A percentile compares a stretch with the other conserved stretches of the same genome.
phyloP scores from a whole-genome alignment of 2,797 vertebrate species.

The Melanotaenia parkinsoni region DNA sequence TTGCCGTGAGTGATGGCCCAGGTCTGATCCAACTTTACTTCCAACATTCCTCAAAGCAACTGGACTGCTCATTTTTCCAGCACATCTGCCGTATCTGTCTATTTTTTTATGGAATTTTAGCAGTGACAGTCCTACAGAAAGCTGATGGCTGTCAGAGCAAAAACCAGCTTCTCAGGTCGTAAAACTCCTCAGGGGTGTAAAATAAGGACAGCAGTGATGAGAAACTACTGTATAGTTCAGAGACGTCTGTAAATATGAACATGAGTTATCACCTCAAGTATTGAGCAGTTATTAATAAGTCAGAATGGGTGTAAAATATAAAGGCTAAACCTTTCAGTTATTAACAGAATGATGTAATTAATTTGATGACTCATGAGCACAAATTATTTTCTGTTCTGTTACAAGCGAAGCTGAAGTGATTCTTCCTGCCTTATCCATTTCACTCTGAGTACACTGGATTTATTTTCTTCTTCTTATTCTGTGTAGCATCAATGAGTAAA shows the following conservation, averaged over 20 bases:
- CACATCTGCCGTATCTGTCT: slow-evolving; percentile 35
- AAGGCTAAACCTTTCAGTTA: background rate
- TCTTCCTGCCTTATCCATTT: slow-evolving; percentile 21
- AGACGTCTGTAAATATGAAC: slow-evolving; percentile 26
- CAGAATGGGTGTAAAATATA: background rate
- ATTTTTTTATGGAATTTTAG: slow-evolving; percentile 64
- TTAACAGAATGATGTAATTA: background rate
- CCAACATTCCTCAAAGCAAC: slow-evolving; percentile 49
- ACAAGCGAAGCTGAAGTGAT: slow-evolving; percentile 29
- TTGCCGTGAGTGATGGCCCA: background rate
- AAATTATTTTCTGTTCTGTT: slow-evolving; percentile 33
- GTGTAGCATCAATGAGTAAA: background rate
- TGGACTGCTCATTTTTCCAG: background rate
- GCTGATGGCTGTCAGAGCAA: slow-evolving; percentile 13
- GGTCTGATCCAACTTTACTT: slow-evolving; percentile 14
- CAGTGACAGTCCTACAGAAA: background rate
- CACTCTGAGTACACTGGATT: slow-evolving; percentile 5
- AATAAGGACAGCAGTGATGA: slow-evolving; percentile 32
- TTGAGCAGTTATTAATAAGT: background rate
- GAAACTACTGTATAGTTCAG: slow-evolving; percentile 19
- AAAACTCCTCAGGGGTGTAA: slow-evolving; percentile 74
- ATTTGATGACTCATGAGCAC: slow-evolving; percentile 16
- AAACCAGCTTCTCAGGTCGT: slow-evolving; percentile 70
- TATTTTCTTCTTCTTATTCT: background rate
- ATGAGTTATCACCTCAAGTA: slow-evolving; percentile 12